Conservation (phyloP, 2,113 vertebrate genomes). For the Rhineura floridana region DNA sequence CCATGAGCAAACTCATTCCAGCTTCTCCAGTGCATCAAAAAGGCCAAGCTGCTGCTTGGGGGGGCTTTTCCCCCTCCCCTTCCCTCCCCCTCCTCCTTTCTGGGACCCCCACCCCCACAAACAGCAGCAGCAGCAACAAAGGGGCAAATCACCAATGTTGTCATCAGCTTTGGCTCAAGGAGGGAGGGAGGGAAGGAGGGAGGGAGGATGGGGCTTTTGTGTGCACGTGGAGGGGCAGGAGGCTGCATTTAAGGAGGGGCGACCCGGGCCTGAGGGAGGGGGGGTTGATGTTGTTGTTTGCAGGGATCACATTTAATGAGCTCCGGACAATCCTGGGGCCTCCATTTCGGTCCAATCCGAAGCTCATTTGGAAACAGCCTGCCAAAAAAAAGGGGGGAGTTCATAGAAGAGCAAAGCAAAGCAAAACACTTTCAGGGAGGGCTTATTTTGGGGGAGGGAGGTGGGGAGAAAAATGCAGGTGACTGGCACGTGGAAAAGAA, state of each 20-base stretch:
- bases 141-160: conserved; percentile 83
- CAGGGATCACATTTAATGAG: conserved; percentile 90
- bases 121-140: background rate
- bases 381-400: conserved; percentile 41
- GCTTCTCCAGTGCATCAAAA: conserved; percentile 78
- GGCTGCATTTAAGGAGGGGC: conserved; percentile 77
- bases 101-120: background rate
- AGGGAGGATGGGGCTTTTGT: conserved; percentile 9
- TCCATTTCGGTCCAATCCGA: conserved; percentile 81
- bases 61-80: conserved; percentile 28
- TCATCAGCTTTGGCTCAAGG: conserved; percentile 84
- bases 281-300: conserved; percentile 72
- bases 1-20: conserved; percentile 74
- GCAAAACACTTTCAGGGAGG: conserved; percentile 59
- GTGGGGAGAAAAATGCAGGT: conserved; percentile 78
- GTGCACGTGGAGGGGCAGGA: background rate
- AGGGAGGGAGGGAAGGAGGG: conserved; percentile 35
- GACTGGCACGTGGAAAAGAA: conserved; percentile 91
- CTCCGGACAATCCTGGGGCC: conserved; percentile 77
- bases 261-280: conserved; percentile 14
- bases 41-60: conserved; percentile 79
- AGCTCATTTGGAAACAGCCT: conserved; percentile 74
- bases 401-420: background rate
- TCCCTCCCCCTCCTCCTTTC: background rate
- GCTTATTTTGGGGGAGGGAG: conserved; percentile 65